Evolutionary conservation across 2,113 vertebrate genomes (phyloP).

Genomic region (Prochilodus magdalenae): DNA sequence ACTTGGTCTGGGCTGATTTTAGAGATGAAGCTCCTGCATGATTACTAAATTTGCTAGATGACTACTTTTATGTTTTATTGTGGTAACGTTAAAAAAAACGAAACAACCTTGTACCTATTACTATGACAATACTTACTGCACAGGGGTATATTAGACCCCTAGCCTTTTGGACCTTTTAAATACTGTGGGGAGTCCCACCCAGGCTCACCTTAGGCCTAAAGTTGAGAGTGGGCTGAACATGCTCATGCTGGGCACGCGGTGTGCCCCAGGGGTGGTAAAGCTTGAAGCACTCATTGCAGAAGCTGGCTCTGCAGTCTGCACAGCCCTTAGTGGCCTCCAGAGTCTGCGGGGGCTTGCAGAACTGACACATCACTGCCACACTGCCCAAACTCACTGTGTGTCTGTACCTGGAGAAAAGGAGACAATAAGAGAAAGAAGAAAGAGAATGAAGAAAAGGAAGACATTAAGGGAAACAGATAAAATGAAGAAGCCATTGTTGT

Average conservation of each 20-base stretch:
- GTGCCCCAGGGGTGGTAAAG: conserved; percentile 98
- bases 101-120: background rate
- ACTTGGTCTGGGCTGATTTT: too few species aligned
- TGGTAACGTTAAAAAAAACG: too few species aligned
- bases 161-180: background rate
- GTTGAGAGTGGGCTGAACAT: conserved; percentile 90
- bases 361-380: conserved; percentile 91
- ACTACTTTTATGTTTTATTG: too few species aligned
- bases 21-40: too few species aligned
- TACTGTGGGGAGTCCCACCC: background rate
- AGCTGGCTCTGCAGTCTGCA: conserved; percentile 91
- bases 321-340: conserved; percentile 97
- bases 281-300: conserved; percentile 98
- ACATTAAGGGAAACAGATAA: too few species aligned
- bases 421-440: background rate
- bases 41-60: too few species aligned
- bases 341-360: conserved; percentile 89
- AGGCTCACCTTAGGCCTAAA: conserved; percentile 93
- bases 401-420: conserved; percentile 69
- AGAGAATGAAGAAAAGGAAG: background rate
- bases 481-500: too few species aligned
- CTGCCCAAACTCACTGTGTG: conserved; percentile 79
- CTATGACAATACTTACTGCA: background rate
- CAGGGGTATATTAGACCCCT: background rate
- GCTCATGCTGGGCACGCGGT: conserved; percentile 93